phyloP scores from a whole-genome alignment of 2,888 invertebrate genomes.

The Ceramica pisi region DNA sequence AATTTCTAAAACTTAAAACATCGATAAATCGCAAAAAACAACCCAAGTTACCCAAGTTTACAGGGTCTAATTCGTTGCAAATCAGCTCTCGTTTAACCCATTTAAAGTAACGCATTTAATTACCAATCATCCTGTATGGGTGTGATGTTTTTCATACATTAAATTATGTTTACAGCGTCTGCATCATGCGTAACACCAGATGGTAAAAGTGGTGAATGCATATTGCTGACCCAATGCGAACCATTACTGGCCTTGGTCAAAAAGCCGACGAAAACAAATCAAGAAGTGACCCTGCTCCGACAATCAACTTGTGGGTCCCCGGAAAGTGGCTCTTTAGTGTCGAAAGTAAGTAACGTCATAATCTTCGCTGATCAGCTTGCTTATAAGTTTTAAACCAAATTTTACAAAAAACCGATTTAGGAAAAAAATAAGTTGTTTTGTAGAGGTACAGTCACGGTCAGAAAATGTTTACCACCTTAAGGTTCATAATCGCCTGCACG shows the following conservation, averaged over 20 bases:
- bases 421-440: no score
- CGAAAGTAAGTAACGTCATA: conserved; percentile 45
- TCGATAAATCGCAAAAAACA: no score
- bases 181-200: conserved; percentile 42
- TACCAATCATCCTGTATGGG: no score
- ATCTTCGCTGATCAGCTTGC: neutral
- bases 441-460: no score
- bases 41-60: no score
- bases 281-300: conserved; percentile 34
- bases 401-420: neutral
- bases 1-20: no score
- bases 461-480: no score
- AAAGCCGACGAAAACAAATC: conserved; percentile 31
- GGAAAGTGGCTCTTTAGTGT: conserved; percentile 2
- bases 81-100: no score
- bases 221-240: conserved; percentile 40
- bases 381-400: neutral
- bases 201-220: conserved; percentile 48
- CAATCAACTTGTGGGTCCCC: conserved; percentile 55
- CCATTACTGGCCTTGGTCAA: conserved; percentile 26
- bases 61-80: no score
- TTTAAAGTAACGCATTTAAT: no score
- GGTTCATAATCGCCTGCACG: no score
- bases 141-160: no score
- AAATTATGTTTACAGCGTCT: conserved; percentile 47